These are phyloP conservation scores for Agriopis aurantiaria DNA, from an alignment of 2,888 invertebrate species.

Conservation along the genomic window DNA sequence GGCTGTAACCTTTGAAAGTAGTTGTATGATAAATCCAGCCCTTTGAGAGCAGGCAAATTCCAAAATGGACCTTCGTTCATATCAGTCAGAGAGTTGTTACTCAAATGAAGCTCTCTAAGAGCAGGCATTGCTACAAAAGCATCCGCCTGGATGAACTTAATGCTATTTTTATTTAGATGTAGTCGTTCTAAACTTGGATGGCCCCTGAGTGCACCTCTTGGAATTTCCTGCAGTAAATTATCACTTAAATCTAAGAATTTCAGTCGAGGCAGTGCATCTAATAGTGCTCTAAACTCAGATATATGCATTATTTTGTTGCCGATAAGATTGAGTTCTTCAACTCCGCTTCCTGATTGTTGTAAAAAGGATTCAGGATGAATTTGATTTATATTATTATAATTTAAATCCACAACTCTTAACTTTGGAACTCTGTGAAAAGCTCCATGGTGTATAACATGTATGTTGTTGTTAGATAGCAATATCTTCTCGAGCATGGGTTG, in stretches of 20 bases:
- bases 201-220: conserved; percentile 92
- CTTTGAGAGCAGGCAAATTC: conserved; percentile 94
- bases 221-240: conserved; percentile 92
- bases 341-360: conserved; percentile 90
- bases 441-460: conserved; percentile 91
- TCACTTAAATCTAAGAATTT: conserved; percentile 92
- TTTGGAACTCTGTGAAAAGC: conserved; percentile 93
- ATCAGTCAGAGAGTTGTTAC: conserved; percentile 93
- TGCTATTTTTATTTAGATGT: conserved; percentile 92
- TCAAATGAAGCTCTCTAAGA: conserved; percentile 92
- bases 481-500: conserved; percentile 89
- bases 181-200: conserved; percentile 93
- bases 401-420: conserved; percentile 90
- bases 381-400: conserved; percentile 90
- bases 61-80: conserved; percentile 91
- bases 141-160: conserved; percentile 91
- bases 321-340: conserved; percentile 92
- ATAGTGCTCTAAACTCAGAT: conserved; percentile 90
- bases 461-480: conserved; percentile 90
- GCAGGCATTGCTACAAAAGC: conserved; percentile 94
- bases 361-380: conserved; percentile 94
- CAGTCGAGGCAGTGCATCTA: conserved; percentile 92
- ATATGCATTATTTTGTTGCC: conserved; percentile 92
- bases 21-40: conserved; percentile 92
- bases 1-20: conserved; percentile 90